Base-by-base conservation (phyloP, 2,797 vertebrate species). In the Tachyglossus aculeatus region DNA sequence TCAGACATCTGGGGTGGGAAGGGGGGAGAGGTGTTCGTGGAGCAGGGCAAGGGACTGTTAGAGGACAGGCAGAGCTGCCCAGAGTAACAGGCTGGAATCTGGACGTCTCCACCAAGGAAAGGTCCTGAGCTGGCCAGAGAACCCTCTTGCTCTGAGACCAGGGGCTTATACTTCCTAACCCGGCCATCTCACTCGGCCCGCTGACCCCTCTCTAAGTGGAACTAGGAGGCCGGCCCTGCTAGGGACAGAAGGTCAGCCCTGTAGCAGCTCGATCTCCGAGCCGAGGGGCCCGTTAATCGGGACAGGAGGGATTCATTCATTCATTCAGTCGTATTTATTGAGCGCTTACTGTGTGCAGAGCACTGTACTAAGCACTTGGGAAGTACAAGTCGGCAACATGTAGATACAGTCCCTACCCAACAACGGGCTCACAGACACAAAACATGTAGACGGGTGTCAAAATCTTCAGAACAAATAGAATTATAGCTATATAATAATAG, bases 11-110 rank as follows among this genome's bases (percentile, higher is more conserved):
- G 15, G 27, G 39, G 7, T 37, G 47, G 22, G 11, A 44, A 7
- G 0, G 0, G 0, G 6, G 36, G 47, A 47, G 24, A 16, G 44
- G 3, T 16, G 24, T 47, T 31, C 31, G 13, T 29, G n/a, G 24
- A 29, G 25, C 45, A 48, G n/a, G 16, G 25, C 31, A 19, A 27
- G 21, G 11, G n/a, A 16, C 24, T 58, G 51, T 14, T 39, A 7
- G 6, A 22, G 47, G 37, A 31, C 31, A n/a, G n/a, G 25, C n/a
- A n/a, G n/a, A n/a, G n/a, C n/a, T n/a, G n/a, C n/a, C n/a, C n/a
- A n/a, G n/a, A n/a, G n/a, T n/a, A n/a, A n/a, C n/a, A n/a, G n/a
- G n/a, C n/a, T n/a, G n/a, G n/a, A n/a, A n/a, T n/a, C n/a, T n/a
- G n/a, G n/a, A n/a, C n/a, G n/a, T n/a, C n/a, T n/a, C n/a, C n/a